phyloP scores from a whole-genome alignment of 2,113 vertebrate genomes.

The Stigmatopora argus region DNA sequence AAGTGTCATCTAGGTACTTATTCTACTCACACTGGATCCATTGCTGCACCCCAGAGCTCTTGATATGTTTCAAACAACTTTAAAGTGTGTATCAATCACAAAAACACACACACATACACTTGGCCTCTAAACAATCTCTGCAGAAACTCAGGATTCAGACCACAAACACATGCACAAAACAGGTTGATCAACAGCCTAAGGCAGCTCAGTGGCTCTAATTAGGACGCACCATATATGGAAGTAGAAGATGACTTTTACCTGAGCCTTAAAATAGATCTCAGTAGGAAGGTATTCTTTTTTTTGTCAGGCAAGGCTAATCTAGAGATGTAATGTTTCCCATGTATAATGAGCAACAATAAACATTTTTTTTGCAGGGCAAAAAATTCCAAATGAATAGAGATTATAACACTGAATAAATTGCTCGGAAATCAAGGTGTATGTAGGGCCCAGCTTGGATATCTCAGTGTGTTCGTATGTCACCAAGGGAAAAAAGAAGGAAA shows the following conservation, averaged over 20 bases:
- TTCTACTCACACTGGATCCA: neutral
- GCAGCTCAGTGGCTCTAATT: constrained; percentile 29
- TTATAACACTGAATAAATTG: neutral
- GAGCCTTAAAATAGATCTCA: constrained; percentile 1
- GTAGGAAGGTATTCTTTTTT: neutral
- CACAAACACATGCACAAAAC: constrained; percentile 7
- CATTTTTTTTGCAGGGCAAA: neutral
- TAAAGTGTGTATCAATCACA: neutral
- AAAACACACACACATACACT: neutral
- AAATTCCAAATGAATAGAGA: neutral
- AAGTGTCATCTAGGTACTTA: constrained; percentile 2
- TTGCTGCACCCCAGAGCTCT: neutral
- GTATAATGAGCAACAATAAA: neutral
- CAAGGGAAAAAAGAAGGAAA: too few species aligned
- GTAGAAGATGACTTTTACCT: constrained; percentile 28
- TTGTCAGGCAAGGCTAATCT: neutral
- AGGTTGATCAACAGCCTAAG: constrained; percentile 30
- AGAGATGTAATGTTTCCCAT: neutral
- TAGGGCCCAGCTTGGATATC: neutral
- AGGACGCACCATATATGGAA: constrained; percentile 27
- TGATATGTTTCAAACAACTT: neutral
- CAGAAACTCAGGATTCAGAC: constrained; percentile 8
- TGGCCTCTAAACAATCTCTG: constrained; percentile 23
- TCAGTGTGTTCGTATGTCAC: neutral
- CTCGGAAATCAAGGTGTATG: neutral